phyloP scores from a whole-genome alignment of 1,140 invertebrate genomes.

The Calliopsis andreniformis region DNA sequence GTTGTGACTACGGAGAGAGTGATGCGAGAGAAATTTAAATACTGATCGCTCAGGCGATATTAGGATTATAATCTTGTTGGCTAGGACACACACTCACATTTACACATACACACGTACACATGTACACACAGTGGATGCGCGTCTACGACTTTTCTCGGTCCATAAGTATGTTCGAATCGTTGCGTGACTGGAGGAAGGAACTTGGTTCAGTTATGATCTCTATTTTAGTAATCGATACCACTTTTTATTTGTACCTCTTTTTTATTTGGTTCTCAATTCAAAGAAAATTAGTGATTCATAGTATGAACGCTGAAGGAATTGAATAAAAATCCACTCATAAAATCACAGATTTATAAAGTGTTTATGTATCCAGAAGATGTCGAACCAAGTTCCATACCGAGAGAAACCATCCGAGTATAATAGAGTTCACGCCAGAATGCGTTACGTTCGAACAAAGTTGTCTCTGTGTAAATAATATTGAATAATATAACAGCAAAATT shows the following conservation, averaged over 20 bases:
- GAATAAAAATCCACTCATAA: too few relatives aligned
- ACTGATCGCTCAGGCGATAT: constrained; percentile 34
- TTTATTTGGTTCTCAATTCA: background rate
- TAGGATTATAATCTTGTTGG: constrained; percentile 59
- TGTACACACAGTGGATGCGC: constrained; percentile 7
- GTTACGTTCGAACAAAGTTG: constrained; percentile 44
- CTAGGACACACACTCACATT: constrained; percentile 1
- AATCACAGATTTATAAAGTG: too few relatives aligned
- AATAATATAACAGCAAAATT: constrained; percentile 34
- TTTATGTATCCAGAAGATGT: too few relatives aligned
- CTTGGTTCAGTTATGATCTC: constrained; percentile 41
- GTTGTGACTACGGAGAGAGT: constrained; percentile 14
- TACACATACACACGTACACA: background rate
- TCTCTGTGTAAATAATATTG: constrained; percentile 57
- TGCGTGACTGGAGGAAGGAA: constrained; percentile 27
- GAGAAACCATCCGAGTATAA: constrained; percentile 54
- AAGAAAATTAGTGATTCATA: background rate
- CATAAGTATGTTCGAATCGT: background rate
- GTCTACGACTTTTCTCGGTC: constrained; percentile 49
- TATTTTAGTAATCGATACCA: background rate
- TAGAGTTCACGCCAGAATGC: constrained; percentile 11
- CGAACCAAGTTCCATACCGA: constrained; percentile 58
- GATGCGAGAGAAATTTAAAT: constrained; percentile 46
- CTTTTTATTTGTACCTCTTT: background rate
- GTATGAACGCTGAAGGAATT: too few relatives aligned